Percentiles rank a stretch among this genome's conserved stretches.
Evolutionary conservation across 2,113 vertebrate genomes (phyloP).

Genomic region (Sigmodon hispidus): DNA sequence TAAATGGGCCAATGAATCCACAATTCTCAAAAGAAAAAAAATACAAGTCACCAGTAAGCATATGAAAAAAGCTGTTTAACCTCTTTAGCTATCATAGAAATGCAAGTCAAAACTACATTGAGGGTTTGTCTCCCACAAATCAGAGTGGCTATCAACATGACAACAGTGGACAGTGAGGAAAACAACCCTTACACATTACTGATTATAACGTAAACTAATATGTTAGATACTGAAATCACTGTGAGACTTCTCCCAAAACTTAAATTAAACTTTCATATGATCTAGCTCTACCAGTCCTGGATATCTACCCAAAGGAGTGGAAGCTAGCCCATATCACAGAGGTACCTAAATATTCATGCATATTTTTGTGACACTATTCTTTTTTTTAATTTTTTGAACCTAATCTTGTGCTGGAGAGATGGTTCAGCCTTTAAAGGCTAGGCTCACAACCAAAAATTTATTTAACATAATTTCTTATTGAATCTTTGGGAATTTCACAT

Average conservation of each 20-base stretch:
- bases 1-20: background rate
- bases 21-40: background rate
- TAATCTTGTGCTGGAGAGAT: too few relatives aligned
- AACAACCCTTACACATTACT: background rate
- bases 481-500: too few relatives aligned
- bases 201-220: background rate
- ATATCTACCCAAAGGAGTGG: background rate
- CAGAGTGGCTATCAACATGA: background rate
- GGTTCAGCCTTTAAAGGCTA: too few relatives aligned
- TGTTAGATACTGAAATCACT: background rate
- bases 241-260: background rate
- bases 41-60: background rate
- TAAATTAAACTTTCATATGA: background rate
- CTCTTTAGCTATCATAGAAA: background rate
- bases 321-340: too few relatives aligned
- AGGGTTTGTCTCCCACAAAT: background rate
- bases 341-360: background rate
- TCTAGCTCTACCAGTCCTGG: background rate
- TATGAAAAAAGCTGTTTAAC: background rate
- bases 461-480: too few relatives aligned
- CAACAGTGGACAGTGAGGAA: too few relatives aligned
- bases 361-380: background rate
- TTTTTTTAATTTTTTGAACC: too few relatives aligned
- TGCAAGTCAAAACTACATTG: background rate
- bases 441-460: too few relatives aligned